Evolutionary conservation across 2,888 invertebrate genomes (phyloP).

Genomic region (Mactromeris polynyma): DNA sequence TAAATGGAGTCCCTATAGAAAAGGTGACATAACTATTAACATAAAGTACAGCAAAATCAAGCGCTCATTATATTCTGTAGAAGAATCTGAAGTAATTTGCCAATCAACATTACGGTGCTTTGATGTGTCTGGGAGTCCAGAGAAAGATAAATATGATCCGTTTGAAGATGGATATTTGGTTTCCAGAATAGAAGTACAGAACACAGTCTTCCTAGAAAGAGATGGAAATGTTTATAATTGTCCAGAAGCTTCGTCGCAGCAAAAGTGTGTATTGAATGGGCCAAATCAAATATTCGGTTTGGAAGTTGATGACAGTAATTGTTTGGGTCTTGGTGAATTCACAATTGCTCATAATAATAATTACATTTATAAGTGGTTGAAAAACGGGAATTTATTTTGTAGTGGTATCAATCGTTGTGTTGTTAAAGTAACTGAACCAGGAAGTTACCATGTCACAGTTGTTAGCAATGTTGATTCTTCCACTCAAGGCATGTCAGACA

Average conservation of each 20-base stretch:
- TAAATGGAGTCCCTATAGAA: conserved; percentile 2
- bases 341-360: conserved; percentile 19
- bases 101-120: background rate
- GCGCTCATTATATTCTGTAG: background rate
- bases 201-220: conserved; percentile 6
- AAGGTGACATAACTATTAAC: background rate
- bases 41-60: conserved; percentile 11
- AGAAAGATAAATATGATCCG: background rate
- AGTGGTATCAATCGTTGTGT: conserved; percentile 9
- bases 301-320: background rate
- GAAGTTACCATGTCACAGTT: background rate
- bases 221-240: background rate
- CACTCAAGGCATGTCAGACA: background rate
- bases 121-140: background rate
- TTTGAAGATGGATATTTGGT: conserved; percentile 3
- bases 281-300: conserved; percentile 21
- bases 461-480: conserved; percentile 1
- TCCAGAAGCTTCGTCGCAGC: background rate
- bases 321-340: background rate
- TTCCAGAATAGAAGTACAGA: conserved; percentile 6
- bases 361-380: conserved; percentile 20
- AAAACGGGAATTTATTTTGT: conserved; percentile 5
- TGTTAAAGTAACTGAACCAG: conserved; percentile 7
- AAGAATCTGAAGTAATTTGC: background rate
- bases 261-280: background rate